Evolutionary conservation across 2,888 invertebrate species (phyloP).

Genomic region (Azorinus chamasolen): DNA sequence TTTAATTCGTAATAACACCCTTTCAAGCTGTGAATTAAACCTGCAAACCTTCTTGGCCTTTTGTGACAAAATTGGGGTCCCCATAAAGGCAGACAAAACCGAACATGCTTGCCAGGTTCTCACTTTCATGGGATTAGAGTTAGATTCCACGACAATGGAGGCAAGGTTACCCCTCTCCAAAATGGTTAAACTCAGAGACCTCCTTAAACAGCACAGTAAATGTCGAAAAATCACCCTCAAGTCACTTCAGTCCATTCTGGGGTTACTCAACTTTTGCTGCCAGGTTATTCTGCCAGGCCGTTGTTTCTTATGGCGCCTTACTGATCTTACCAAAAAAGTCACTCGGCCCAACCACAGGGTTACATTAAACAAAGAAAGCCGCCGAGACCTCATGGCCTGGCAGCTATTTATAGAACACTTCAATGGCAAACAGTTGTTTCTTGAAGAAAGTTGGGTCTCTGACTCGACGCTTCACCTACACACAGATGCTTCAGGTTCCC

Average conservation of each 20-base stretch:
- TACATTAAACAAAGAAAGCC: slow-evolving; percentile 28
- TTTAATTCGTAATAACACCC: slow-evolving; percentile 12
- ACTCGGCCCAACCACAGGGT: slow-evolving; percentile 30
- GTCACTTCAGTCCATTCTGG: slow-evolving; percentile 18
- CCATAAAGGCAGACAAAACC: slow-evolving; percentile 42
- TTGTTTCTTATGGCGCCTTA: slow-evolving; percentile 31
- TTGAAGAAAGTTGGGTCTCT: slow-evolving; percentile 23
- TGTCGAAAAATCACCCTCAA: slow-evolving; percentile 15
- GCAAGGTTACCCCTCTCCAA: slow-evolving; percentile 38
- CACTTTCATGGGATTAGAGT: slow-evolving; percentile 47
- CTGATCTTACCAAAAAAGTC: slow-evolving; percentile 40
- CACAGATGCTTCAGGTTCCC: slow-evolving; percentile 38
- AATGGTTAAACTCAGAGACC: slow-evolving; percentile 4
- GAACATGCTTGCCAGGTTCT: slow-evolving; percentile 6
- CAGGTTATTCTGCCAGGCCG: slow-evolving; percentile 37
- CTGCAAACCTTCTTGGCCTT: slow-evolving; percentile 19
- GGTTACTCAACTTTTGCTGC: slow-evolving; percentile 47
- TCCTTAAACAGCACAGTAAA: not conserved
- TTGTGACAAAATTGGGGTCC: slow-evolving; percentile 17
- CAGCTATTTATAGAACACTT: slow-evolving; percentile 39
- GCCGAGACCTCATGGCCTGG: slow-evolving; percentile 37
- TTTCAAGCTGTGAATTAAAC: not conserved
- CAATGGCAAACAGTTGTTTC: slow-evolving; percentile 42
- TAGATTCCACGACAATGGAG: slow-evolving; percentile 39
- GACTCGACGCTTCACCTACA: slow-evolving; percentile 10